Percentiles rank a stretch among this genome's conserved stretches.
Evolutionary conservation across 2,888 invertebrate genomes (phyloP).

Genomic region (Osmoderma eremita): DNA sequence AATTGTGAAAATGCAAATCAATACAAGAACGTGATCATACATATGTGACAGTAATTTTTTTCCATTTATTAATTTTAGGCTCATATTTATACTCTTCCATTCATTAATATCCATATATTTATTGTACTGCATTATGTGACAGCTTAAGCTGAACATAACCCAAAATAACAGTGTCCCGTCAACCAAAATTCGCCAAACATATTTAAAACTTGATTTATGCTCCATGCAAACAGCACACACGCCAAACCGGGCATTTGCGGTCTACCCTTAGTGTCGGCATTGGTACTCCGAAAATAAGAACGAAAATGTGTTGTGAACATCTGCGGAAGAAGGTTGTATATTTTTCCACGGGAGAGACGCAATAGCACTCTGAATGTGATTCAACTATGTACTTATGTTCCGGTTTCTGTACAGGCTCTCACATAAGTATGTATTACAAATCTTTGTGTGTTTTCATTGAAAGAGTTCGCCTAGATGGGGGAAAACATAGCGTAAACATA

Average conservation of each 20-base stretch:
- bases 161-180: no score
- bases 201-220: conserved; percentile 1
- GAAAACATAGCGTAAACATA: no score
- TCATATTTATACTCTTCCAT: no score
- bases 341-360: conserved; percentile 23
- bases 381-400: conserved; percentile 22
- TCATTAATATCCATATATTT: no score
- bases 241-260: conserved; percentile 22
- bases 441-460: no score
- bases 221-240: conserved; percentile 7
- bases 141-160: no score
- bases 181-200: conserved; percentile 4
- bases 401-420: conserved; percentile 8
- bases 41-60: no score
- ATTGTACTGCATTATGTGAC: no score
- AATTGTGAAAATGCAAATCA: no score
- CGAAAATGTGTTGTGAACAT: conserved; percentile 21
- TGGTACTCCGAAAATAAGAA: conserved; percentile 25
- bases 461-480: no score
- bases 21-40: no score
- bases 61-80: no score
- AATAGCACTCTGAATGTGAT: conserved; percentile 19
- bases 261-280: conserved; percentile 23
- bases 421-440: conserved; percentile 5
- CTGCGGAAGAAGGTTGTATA: conserved; percentile 22